Evolutionary conservation across 2,113 vertebrate genomes (phyloP), one percentile per base, ranked within the genome.

Genomic region (Cyanoramphus novaezelandiae): DNA sequence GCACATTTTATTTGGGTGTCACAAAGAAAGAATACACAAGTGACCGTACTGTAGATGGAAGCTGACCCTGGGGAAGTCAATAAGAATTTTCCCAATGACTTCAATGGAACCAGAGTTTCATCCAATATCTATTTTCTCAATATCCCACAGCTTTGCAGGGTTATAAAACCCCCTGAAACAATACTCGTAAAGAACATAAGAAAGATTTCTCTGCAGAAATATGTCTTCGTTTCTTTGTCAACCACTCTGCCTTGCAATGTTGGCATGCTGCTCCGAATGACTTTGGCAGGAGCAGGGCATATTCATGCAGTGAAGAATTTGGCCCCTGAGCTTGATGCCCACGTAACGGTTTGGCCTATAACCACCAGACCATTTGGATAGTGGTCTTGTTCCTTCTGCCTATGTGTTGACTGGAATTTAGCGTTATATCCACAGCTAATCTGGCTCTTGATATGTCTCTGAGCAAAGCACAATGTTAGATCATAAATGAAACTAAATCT

Each of bases 1-100:
- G 44, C 69, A 93, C 83, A 89, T 84, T 83, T 90, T 93, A 91
- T 93, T 93, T 94, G 81, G 83, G 63, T 92, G 83, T 89, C 88
- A 94, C 74, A 59, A 46, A 71, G 50, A 33, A 92, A 78, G 35
- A 64, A 75, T 83, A 74, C 70, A 65, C 59, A 43, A 65, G 80
- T 23, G 67, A 86, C 23, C 2, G 0, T 65, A 55, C 50, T 41
- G 20, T 41, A 62, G n/a, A 46, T 43, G 69, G 57, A 92, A 93
- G 37, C 17, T 91, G 81, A 76, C 86, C 77, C 90, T 84, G 41
- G 28, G 57, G 72, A 93, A 60, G 39, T 33, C 74, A 75, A 41
- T 25, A 86, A 10, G 35, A 95, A 91, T 91, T 94, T 93, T 95
- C 52, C 88, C 57, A 49, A n/a, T 33, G 11, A 82, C 41, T 90